These are phyloP conservation scores for Gobionotothen gibberifrons DNA, from an alignment of 2,797 vertebrate genomes.

Conservation along the genomic window DNA sequence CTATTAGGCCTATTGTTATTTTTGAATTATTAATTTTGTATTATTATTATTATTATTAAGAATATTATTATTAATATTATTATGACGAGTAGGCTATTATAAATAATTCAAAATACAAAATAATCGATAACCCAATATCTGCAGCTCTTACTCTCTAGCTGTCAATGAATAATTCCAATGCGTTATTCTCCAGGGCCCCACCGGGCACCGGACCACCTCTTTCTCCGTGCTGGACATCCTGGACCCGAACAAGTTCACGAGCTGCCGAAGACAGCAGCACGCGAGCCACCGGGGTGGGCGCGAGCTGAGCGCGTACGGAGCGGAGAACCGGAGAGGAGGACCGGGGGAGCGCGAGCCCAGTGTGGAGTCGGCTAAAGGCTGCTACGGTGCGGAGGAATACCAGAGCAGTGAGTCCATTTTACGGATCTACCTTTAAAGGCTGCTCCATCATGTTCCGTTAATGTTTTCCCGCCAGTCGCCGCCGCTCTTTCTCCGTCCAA, in stretches of 20 bases:
- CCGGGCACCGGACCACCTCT: constrained; percentile 92
- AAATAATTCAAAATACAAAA: no score
- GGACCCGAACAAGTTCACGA: constrained; percentile 99
- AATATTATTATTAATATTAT: no score
- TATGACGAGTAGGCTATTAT: no score
- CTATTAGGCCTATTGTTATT: no score
- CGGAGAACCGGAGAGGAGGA: constrained; percentile 74
- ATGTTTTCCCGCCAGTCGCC: neutral
- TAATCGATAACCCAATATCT: no score
- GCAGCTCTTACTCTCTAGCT: neutral
- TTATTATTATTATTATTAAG: no score
- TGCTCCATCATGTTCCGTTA: neutral
- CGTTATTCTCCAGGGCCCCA: constrained; percentile 71
- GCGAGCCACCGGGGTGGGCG: constrained; percentile 50
- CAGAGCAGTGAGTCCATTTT: constrained; percentile 75
- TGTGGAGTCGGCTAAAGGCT: constrained; percentile 55
- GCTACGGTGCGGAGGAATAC: constrained; percentile 80
- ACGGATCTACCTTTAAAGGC: constrained; percentile 65
- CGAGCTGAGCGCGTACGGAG: constrained; percentile 50
- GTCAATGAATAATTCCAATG: neutral
- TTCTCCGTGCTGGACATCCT: constrained; percentile 98
- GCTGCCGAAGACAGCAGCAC: constrained; percentile 74
- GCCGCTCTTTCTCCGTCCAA: neutral
- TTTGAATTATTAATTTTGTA: no score
- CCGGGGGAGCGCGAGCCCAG: constrained; percentile 56